These are phyloP conservation scores for Vultur gryphus DNA, from an alignment of 2,797 vertebrate genomes.

Conservation along the genomic window DNA sequence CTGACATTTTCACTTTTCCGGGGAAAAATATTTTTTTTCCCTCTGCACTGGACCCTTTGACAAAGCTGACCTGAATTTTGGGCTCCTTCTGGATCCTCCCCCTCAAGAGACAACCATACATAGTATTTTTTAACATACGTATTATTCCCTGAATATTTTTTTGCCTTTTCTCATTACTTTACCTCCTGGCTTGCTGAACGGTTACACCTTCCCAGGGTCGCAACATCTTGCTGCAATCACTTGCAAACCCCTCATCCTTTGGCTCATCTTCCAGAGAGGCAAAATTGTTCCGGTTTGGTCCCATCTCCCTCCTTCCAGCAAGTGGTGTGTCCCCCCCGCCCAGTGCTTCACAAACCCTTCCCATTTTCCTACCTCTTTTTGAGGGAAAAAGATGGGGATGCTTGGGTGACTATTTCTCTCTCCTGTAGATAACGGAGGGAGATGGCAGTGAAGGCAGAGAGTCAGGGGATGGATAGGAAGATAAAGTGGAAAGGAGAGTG, in stretches of 20 bases:
- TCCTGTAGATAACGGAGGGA: fast-evolving
- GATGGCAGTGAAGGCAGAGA: background rate
- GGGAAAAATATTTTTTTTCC: fast-evolving
- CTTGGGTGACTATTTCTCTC: fast-evolving
- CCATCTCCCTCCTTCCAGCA: background rate
- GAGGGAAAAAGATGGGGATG: background rate
- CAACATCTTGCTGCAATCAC: fast-evolving
- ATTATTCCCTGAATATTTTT: background rate
- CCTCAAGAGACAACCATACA: background rate
- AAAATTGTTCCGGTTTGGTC: fast-evolving
- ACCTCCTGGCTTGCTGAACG: background rate
- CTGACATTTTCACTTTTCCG: background rate
- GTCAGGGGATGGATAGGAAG: background rate
- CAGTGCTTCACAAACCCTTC: background rate
- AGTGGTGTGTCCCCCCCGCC: too few species aligned
- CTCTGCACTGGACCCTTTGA: background rate
- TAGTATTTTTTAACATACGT: fast-evolving
- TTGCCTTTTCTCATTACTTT: background rate
- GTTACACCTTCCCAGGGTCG: background rate
- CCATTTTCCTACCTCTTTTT: background rate
- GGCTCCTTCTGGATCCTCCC: background rate
- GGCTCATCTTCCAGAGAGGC: background rate
- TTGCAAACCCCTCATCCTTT: background rate
- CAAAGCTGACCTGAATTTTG: background rate
- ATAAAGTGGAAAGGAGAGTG: background rate